Conservation (phyloP, 35 echinoderm and acorn worm species). For the Ptychodera flava region DNA sequence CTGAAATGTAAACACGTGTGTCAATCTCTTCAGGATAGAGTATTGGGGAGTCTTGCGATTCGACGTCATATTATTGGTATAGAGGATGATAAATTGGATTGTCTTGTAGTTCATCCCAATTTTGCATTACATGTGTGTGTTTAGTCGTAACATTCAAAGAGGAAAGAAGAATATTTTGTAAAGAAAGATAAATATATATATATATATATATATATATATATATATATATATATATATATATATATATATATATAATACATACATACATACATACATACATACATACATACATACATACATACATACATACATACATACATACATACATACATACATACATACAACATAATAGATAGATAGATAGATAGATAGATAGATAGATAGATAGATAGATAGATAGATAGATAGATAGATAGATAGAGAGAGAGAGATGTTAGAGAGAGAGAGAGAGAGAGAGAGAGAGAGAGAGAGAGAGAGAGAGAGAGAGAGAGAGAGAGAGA, state of each 20-base stretch:
- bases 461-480: too few species aligned
- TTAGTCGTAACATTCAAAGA: too few species aligned
- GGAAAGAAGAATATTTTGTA: too few species aligned
- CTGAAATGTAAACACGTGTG: too few species aligned
- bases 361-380: neutral
- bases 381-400: neutral
- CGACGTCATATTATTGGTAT: too few species aligned
- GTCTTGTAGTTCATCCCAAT: too few species aligned
- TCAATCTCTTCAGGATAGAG: too few species aligned
- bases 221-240: neutral
- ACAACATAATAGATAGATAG: neutral
- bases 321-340: neutral
- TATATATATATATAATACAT: neutral
- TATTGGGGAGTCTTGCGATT: too few species aligned
- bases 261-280: slow-evolving; percentile 2
- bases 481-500: too few species aligned
- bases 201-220: neutral
- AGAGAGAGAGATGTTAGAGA: neutral
- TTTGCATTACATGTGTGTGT: too few species aligned
- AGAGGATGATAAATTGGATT: too few species aligned
- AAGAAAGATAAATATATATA: neutral
- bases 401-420: neutral
- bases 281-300: slow-evolving; percentile 2
- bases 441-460: too few species aligned
- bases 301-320: slow-evolving; percentile 2